phyloP scores from a whole-genome alignment of 2,797 vertebrate genomes.

The Gallinago stenura region DNA sequence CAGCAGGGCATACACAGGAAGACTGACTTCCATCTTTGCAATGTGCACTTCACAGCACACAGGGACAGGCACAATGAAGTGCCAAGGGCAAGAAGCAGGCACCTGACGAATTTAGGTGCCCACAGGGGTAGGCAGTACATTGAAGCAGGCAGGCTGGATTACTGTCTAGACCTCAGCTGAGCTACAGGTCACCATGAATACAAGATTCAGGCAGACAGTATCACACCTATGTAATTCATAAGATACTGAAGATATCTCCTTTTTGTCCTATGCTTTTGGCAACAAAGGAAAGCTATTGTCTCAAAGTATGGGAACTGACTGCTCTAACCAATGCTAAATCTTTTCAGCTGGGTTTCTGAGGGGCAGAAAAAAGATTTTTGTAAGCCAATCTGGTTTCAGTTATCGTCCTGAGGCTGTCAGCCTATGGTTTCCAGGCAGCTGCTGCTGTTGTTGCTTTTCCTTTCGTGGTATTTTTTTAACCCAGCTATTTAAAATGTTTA shows the following conservation, averaged over 20 bases:
- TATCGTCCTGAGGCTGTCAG: background rate
- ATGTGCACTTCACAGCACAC: background rate
- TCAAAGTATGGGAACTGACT: background rate
- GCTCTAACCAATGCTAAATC: background rate
- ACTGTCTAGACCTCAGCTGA: background rate
- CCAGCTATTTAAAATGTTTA: background rate
- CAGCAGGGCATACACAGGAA: background rate
- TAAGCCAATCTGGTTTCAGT: background rate
- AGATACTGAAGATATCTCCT: background rate
- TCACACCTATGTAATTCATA: background rate
- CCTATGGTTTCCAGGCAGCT: background rate
- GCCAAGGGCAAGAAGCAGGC: background rate
- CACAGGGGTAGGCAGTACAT: background rate
- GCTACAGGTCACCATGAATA: background rate
- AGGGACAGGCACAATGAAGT: background rate
- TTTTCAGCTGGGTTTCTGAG: background rate
- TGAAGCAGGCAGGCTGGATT: background rate
- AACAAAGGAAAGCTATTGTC: background rate
- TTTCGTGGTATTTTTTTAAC: conserved; percentile 7
- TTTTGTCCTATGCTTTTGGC: background rate
- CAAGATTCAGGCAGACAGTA: background rate
- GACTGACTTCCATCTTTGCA: background rate
- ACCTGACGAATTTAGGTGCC: background rate
- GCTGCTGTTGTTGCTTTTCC: background rate
- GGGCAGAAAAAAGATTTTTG: background rate